Conservation (phyloP, 2,797 vertebrate species). For the Synaphobranchus kaupii region DNA sequence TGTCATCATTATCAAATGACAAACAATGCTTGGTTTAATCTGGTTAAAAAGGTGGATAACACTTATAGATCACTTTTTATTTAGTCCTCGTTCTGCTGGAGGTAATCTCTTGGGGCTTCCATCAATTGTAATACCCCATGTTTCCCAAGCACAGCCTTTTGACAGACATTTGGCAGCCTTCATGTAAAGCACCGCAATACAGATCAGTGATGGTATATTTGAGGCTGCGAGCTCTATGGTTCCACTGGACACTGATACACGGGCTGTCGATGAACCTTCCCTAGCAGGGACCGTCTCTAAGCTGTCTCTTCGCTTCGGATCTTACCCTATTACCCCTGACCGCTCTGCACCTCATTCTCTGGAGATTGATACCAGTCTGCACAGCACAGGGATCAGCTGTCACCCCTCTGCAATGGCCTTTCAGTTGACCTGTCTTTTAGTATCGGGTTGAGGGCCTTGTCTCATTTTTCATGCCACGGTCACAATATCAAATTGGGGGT, state of each 20-base stretch:
- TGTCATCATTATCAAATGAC: not conserved
- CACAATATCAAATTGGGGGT: slow-evolving; percentile 39
- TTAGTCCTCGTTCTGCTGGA: not conserved
- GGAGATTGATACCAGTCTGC: slow-evolving; percentile 41
- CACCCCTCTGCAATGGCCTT: slow-evolving; percentile 31
- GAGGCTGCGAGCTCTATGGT: not conserved
- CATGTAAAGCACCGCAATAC: not conserved
- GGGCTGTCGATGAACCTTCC: not conserved
- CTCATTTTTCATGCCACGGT: slow-evolving; percentile 24
- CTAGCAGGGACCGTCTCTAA: not conserved
- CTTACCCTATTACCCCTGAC: slow-evolving; percentile 44
- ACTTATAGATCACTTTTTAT: not conserved
- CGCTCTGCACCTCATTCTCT: slow-evolving; percentile 30
- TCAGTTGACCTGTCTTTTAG: slow-evolving; percentile 32
- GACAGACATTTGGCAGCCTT: not conserved
- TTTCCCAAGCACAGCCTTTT: not conserved
- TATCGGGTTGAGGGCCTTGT: not conserved
- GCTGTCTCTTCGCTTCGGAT: not conserved
- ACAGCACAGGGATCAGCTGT: slow-evolving; percentile 44
- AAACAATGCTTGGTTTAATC: too few relatives aligned
- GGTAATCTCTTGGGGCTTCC: not conserved
- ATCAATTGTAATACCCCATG: not conserved
- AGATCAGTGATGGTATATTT: not conserved
- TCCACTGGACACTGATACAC: not conserved
- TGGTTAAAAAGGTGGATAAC: not conserved